Evolutionary conservation across 2,113 vertebrate genomes (phyloP), one percentile per base, ranked within the genome.

Genomic region (Nibea coibor): DNA sequence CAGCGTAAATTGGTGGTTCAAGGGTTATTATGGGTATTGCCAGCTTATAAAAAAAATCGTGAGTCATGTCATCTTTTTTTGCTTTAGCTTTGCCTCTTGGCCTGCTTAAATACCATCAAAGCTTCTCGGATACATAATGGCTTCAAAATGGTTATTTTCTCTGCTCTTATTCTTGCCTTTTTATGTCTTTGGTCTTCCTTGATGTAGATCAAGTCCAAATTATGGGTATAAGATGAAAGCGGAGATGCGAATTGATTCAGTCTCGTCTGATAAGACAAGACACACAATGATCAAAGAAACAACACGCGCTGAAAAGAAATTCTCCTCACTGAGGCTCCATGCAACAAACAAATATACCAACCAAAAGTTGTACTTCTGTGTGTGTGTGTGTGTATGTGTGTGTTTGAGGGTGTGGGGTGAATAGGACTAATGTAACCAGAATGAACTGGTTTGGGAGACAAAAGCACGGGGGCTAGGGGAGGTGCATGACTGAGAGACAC

Each of bases 381-480:
- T 10, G 43, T 50, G 50, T 64, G 64, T 63, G 69, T 28, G 71
- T 70, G 77, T 75, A 24, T 73, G 62, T 63, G 64, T 75, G 31
- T 75, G 43, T 69, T 54, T 63, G 42, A 59, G 81, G 48, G 65
- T 11, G 20, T 39, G 50, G 71, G 42, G 71, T 82, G 79, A 87
- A 82, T 57, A 79, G 67, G 75, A 68, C 72, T 82, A 82, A 81
- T 75, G 72, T 56, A 81, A 81, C 88, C 76, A 85, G 88, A 80
- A 78, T 85, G 73, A 85, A 87, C 85, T 83, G 88, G 82, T 81
- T 85, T 78, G 45, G 56, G 75, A 82, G 82, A 87, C 88, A 87
- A 85, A 77, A 72, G 85, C 78, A 22, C n/a, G 72, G 47, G 75
- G 57, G 53, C 48, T n/a, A 24, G 65, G 59, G 69, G 79, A 70